Evolutionary conservation across 2,888 invertebrate species (phyloP).

Genomic region (Seira sanloemensis): DNA sequence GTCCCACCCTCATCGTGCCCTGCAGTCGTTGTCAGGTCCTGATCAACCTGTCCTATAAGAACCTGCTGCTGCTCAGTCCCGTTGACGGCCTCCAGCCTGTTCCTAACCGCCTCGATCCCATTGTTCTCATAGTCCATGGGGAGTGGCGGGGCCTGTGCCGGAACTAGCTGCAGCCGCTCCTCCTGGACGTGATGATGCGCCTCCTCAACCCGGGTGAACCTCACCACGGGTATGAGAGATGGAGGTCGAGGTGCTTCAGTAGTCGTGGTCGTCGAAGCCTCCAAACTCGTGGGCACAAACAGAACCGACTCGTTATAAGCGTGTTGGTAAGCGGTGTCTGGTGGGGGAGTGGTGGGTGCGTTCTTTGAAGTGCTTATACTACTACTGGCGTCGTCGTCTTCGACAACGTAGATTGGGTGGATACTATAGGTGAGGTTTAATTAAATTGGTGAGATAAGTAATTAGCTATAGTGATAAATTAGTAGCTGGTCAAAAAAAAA

Average conservation of each 20-base stretch:
- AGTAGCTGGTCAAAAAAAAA: background rate
- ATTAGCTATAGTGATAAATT: background rate
- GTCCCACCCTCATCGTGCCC: too few species aligned
- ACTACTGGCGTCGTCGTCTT: conserved; percentile 24
- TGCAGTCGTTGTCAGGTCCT: too few species aligned
- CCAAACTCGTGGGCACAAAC: conserved; percentile 8
- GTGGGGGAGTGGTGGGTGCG: background rate
- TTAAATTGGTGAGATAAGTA: background rate
- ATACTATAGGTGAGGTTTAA: background rate
- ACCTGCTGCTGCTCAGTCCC: too few species aligned
- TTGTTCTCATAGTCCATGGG: background rate
- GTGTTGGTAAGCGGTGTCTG: too few species aligned
- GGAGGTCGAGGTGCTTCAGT: background rate
- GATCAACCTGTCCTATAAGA: too few species aligned
- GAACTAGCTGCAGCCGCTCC: too few species aligned
- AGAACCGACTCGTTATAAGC: background rate
- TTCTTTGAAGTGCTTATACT: too few species aligned
- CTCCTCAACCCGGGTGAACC: conserved; percentile 6
- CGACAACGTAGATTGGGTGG: conserved; percentile 34
- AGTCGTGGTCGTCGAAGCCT: background rate
- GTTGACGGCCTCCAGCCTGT: background rate
- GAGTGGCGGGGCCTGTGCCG: too few species aligned
- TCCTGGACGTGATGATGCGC: background rate
- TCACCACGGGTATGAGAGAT: conserved; percentile 1
- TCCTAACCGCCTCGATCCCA: too few species aligned